Evolutionary conservation across 2,797 vertebrate genomes (phyloP), one percentile per base, ranked within the genome.

Genomic region (Gymnoscopelus microlampas): DNA sequence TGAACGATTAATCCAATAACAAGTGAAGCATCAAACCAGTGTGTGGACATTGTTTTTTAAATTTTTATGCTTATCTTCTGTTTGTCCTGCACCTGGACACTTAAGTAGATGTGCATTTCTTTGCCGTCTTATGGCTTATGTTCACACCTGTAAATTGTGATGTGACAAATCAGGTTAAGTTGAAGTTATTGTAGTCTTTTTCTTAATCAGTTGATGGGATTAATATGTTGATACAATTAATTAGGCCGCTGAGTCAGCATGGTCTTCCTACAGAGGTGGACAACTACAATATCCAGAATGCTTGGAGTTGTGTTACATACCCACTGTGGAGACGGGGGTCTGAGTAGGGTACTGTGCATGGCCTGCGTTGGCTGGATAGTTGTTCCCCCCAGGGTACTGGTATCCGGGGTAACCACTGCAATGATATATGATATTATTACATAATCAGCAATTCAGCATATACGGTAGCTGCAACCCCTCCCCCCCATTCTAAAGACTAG

Each of bases 271-370:
- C 70, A 8, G 23, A 63, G 2, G 12, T 19, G 47, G 49, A 53
- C 3, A 58, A 76, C 11, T 39, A 53, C 58, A 83, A 67, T 51
- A 70, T 1, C 26, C 15, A 47, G n/a, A 51, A 68, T n/a, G 2
- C 53, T 60, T 5, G 58, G 71, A 12, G 3, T 26, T 50, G 50
- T 19, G 57, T 56, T 72, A 95, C 97, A 94, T 90, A 99, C 98
- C 97, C 29, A 95, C 95, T 81, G 95, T 93, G 68, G 96, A 95
- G 79, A 94, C 95, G 63, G 96, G 95, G 85, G 95, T 93, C 85
- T 96, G 96, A 58, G 94, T 89, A 60, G 95, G 93, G 84, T 97
- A 99, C 80, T 94, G 95, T 35, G 91, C 92, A 26, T 96, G 92
- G 81, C 95, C 96, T 48, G 94, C 93, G 72, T 94, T 93, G 77